Evolutionary conservation across 2,888 invertebrate species (phyloP).

Genomic region (Liopterus haemorrhoidalis): DNA sequence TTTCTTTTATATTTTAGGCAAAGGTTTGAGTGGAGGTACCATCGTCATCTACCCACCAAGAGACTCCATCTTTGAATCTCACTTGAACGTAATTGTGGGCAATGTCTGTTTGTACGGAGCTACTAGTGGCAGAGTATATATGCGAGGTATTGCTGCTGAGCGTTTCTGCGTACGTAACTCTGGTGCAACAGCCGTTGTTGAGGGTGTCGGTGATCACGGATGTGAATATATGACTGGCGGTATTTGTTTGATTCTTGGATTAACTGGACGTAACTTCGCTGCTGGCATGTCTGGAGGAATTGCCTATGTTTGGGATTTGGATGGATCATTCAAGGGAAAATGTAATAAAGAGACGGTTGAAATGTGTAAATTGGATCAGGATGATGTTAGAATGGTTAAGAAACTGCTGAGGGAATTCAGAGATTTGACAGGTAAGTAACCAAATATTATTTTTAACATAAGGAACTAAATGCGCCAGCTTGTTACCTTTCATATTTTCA

Average conservation of each 20-base stretch:
- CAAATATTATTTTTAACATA: too few relatives aligned
- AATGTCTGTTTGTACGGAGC: slow-evolving; percentile 98
- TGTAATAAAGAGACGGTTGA: slow-evolving; percentile 97
- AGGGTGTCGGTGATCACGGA: slow-evolving; percentile 98
- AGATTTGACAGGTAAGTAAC: slow-evolving; percentile 76
- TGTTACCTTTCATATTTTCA: too few relatives aligned
- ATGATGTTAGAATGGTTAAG: slow-evolving; percentile 73
- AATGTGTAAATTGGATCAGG: slow-evolving; percentile 67
- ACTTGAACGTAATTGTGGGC: slow-evolving; percentile 93
- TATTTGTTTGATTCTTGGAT: slow-evolving; percentile 79
- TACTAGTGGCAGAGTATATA: slow-evolving; percentile 87
- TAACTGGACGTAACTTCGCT: slow-evolving; percentile 96
- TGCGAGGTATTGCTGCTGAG: slow-evolving; percentile 88
- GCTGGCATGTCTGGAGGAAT: slow-evolving; percentile 97
- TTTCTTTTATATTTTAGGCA: slow-evolving; percentile 45
- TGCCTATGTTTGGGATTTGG: slow-evolving; percentile 89
- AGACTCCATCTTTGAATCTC: slow-evolving; percentile 78
- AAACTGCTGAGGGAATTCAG: slow-evolving; percentile 77
- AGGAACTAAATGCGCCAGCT: not conserved
- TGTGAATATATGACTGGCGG: slow-evolving; percentile 99
- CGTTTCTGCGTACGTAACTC: slow-evolving; percentile 98
- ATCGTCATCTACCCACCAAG: slow-evolving; percentile 90
- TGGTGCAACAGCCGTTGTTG: slow-evolving; percentile 90
- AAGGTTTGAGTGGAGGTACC: slow-evolving; percentile 90
- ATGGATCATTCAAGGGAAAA: slow-evolving; percentile 75